Conservation (phyloP, 2,113 vertebrate species). For the Lanius ludovicianus region DNA sequence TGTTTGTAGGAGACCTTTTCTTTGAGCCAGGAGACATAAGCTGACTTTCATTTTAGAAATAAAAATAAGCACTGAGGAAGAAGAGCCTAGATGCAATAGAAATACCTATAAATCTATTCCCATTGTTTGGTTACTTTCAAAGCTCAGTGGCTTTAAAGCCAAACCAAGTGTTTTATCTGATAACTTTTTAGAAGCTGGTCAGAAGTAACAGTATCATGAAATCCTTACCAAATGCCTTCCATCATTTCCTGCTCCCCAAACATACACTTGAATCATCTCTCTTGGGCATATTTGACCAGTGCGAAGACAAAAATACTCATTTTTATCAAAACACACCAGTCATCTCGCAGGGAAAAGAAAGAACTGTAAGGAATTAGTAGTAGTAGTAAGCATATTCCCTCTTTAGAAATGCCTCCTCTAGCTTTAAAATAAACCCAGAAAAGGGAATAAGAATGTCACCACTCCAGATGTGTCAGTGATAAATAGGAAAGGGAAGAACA, state of each 20-base stretch:
- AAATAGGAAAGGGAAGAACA: not conserved
- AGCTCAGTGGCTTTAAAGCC: not conserved
- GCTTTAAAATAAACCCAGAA: not conserved
- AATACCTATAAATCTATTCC: not conserved
- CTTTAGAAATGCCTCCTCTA: not conserved
- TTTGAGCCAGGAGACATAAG: not conserved
- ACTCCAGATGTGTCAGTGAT: not conserved
- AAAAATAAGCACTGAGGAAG: not conserved
- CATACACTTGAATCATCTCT: not conserved
- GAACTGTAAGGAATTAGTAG: not conserved
- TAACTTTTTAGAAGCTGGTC: not conserved
- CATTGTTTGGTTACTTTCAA: not conserved
- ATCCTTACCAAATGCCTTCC: not conserved
- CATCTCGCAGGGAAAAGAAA: not conserved
- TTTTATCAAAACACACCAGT: not conserved
- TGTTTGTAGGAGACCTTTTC: not conserved
- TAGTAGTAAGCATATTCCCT: not conserved
- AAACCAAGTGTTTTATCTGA: not conserved
- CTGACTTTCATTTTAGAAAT: not conserved
- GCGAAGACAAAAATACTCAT: not conserved
- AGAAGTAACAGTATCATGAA: not conserved
- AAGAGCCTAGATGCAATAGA: not conserved
- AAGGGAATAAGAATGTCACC: not conserved
- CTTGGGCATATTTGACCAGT: not conserved
- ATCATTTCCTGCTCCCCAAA: not conserved